A percentile compares a stretch with the other conserved stretches of the same genome.
Evolutionary conservation across 1,140 invertebrate genomes (phyloP).

Genomic region (Sitodiplosis mosellana): DNA sequence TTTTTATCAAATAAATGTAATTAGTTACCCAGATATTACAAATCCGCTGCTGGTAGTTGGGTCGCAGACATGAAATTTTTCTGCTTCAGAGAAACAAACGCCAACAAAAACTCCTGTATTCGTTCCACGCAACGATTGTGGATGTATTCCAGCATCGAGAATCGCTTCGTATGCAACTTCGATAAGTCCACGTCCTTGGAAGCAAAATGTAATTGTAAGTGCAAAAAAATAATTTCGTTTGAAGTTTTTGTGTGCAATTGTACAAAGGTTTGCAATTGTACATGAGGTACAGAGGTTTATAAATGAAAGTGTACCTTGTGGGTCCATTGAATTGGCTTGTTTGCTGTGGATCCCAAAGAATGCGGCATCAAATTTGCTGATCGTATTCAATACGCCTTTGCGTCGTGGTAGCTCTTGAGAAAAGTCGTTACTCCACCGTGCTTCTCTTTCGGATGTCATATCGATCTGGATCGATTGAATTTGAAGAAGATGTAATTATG

Average conservation of each 20-base stretch:
- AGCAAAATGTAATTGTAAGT: too few species aligned
- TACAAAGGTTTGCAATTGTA: too few species aligned
- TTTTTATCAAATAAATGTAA: too few species aligned
- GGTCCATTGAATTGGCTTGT: conserved; percentile 30
- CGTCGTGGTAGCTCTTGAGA: conserved; percentile 26
- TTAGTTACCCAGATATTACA: too few species aligned
- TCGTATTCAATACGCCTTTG: conserved; percentile 60
- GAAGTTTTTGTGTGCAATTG: too few species aligned
- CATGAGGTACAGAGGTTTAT: too few species aligned
- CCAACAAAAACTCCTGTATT: conserved; percentile 65
- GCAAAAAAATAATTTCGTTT: too few species aligned
- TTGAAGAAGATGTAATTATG: too few species aligned
- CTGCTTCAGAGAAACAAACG: conserved; percentile 53
- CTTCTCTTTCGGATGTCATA: conserved; percentile 2
- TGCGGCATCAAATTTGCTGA: conserved; percentile 64
- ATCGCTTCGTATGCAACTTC: conserved; percentile 29
- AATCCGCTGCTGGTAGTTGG: too few species aligned
- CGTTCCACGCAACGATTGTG: conserved; percentile 36
- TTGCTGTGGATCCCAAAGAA: conserved; percentile 56
- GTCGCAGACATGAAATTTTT: too few species aligned
- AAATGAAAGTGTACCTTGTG: too few species aligned
- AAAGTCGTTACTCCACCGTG: neutral
- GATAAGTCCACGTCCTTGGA: conserved; percentile 29
- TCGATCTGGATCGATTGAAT: neutral
- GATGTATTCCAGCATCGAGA: conserved; percentile 23